These are phyloP conservation scores for Ypsolopha scabrella DNA, from an alignment of 2,888 invertebrate genomes.

Conservation along the genomic window DNA sequence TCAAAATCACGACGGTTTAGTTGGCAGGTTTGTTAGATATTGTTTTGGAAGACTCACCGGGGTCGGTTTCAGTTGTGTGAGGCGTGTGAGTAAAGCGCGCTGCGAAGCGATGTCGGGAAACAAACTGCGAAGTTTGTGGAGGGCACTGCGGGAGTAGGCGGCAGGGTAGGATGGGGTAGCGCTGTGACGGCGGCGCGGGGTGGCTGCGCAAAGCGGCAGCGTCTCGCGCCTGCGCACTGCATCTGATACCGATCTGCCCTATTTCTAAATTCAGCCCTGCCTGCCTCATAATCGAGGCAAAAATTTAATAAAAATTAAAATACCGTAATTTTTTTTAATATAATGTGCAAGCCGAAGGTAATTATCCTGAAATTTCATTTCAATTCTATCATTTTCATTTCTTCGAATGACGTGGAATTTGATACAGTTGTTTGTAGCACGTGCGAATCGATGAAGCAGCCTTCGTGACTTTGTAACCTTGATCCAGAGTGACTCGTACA, in stretches of 20 bases:
- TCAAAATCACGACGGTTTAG: neutral
- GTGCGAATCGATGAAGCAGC: no score
- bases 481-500: no score
- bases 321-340: no score
- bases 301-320: no score
- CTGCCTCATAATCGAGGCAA: no score
- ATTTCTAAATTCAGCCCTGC: conserved; percentile 25
- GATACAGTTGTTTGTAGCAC: no score
- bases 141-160: conserved; percentile 7
- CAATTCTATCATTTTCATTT: no score
- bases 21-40: neutral
- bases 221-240: conserved; percentile 16
- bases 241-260: conserved; percentile 26
- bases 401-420: no score
- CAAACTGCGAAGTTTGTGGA: conserved; percentile 23
- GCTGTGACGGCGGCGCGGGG: conserved; percentile 17
- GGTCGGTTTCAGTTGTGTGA: conserved; percentile 13
- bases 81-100: conserved; percentile 3
- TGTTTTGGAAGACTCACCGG: conserved; percentile 36
- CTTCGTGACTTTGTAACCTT: no score
- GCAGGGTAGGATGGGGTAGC: conserved; percentile 9
- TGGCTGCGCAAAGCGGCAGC: conserved; percentile 16
- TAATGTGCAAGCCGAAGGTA: no score
- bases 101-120: conserved; percentile 17
- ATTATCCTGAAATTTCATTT: no score